Evolutionary conservation across 2,888 invertebrate genomes (phyloP), one percentile per base, ranked within the genome.

Genomic region (Pammene fasciana): DNA sequence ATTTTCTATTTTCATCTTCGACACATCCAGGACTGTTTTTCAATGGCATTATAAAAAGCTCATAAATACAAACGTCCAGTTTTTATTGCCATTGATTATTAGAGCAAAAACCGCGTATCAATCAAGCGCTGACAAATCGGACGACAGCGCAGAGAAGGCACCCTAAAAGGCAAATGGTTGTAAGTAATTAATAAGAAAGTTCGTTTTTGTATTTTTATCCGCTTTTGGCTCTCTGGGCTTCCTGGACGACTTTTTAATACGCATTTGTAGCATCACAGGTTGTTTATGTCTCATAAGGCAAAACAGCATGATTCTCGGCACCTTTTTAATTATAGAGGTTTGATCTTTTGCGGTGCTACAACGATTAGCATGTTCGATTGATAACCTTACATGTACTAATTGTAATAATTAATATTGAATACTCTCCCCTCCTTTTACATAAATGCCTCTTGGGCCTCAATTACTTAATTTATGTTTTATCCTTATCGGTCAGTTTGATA

Each of bases 121-220:
- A 79, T 82, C 82, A 80, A 78, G 76, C 67, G 52, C 72, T 80
- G 82, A 82, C 80, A 72, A 67, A 67, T 66, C 70, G 81, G 76
- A 77, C 73, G 65, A 34, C 36, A 66, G 72, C 73, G 75, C 75
- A 79, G 68, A 48, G 45, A 16, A 45, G 6, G 16, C 18, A 66
- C 75, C 75, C 73, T 76, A 76, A 74, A 77, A 70, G 80, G 79
- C 48, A 77, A 76, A 78, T 76, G 72, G 59, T 73, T 74, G 52
- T 52, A 65, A 68, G 65, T 65, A 70, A 64, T 67, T 67, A 62
- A 62, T 62, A 52, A 61, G 38, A 38, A 41, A 62, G 18, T 62
- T 26, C 6, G 26, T 38, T 43, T 43, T 26, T 57, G 38, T 65
- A n/a, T 60, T 45, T 46, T 54, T 16, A 14, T 43, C 45, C 43